phyloP scores from a whole-genome alignment of 1,140 invertebrate species.

The Telenomus remus region DNA sequence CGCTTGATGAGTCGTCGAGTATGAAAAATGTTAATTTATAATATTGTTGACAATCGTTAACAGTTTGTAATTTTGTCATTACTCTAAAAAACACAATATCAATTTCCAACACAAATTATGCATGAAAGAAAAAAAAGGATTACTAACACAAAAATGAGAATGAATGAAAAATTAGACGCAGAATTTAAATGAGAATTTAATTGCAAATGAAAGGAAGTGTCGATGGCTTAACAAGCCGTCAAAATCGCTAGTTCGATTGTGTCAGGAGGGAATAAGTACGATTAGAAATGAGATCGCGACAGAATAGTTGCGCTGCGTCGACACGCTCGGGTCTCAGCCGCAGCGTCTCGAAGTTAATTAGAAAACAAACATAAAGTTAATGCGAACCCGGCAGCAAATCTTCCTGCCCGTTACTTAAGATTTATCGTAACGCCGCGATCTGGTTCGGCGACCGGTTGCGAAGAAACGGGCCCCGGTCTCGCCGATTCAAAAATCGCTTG shows the following conservation, averaged over 20 bases:
- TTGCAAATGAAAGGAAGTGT: too few species aligned
- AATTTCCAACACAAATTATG: not conserved
- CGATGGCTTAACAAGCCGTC: too few species aligned
- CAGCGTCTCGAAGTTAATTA: slow-evolving; percentile 66
- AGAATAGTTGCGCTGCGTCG: slow-evolving; percentile 48
- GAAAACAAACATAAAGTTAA: slow-evolving; percentile 72
- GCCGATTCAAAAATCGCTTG: slow-evolving; percentile 50
- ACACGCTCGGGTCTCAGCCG: slow-evolving; percentile 51
- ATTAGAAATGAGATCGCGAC: slow-evolving; percentile 38
- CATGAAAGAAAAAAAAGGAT: too few species aligned
- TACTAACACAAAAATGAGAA: too few species aligned
- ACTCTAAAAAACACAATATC: not conserved
- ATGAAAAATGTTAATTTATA: slow-evolving; percentile 16
- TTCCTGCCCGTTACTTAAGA: slow-evolving; percentile 64
- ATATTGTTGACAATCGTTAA: slow-evolving; percentile 10
- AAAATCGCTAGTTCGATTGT: slow-evolving; percentile 14
- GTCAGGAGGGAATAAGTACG: slow-evolving; percentile 27
- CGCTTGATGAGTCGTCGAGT: slow-evolving; percentile 28
- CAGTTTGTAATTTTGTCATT: not conserved
- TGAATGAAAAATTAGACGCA: too few species aligned
- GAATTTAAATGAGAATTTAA: too few species aligned
- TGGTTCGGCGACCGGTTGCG: slow-evolving; percentile 66
- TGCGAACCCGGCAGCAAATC: slow-evolving; percentile 68
- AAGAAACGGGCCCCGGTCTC: slow-evolving; percentile 48
- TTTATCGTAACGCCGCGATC: slow-evolving; percentile 70